Percentiles rank a stretch among this genome's conserved stretches.
phyloP scores from a whole-genome alignment of 2,797 vertebrate genomes.

The Balearica regulorum region DNA sequence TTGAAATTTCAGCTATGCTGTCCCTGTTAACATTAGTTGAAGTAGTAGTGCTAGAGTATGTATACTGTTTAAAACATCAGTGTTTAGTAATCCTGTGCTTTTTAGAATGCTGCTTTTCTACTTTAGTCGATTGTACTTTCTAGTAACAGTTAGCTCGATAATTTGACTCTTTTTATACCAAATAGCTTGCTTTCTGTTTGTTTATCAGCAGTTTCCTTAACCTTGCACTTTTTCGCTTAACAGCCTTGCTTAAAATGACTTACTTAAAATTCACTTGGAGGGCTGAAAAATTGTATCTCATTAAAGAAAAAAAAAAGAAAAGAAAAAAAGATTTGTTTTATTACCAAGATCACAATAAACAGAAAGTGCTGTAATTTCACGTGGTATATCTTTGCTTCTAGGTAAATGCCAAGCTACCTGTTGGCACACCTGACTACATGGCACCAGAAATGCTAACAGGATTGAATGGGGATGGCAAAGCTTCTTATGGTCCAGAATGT shows the following conservation, averaged over 20 bases:
- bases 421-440: conserved; percentile 89
- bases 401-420: conserved; percentile 83
- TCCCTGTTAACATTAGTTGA: background rate
- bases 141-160: background rate
- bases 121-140: background rate
- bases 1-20: background rate
- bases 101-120: background rate
- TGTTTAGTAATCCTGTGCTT: background rate
- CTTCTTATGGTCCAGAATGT: conserved; percentile 83
- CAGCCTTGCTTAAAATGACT: background rate
- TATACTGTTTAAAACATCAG: background rate
- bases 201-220: background rate
- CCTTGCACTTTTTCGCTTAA: background rate
- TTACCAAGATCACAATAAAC: background rate
- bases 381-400: conserved; percentile 55
- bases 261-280: background rate
- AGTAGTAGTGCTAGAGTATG: background rate
- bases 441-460: conserved; percentile 87
- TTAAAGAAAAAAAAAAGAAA: background rate
- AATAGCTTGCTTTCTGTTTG: background rate
- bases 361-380: background rate
- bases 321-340: background rate
- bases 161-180: background rate
- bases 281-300: background rate
- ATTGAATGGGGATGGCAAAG: conserved; percentile 76